Percentiles rank a stretch among this genome's conserved stretches.
Conservation (phyloP, 2,888 invertebrate genomes). For the Xestia xanthographa region DNA sequence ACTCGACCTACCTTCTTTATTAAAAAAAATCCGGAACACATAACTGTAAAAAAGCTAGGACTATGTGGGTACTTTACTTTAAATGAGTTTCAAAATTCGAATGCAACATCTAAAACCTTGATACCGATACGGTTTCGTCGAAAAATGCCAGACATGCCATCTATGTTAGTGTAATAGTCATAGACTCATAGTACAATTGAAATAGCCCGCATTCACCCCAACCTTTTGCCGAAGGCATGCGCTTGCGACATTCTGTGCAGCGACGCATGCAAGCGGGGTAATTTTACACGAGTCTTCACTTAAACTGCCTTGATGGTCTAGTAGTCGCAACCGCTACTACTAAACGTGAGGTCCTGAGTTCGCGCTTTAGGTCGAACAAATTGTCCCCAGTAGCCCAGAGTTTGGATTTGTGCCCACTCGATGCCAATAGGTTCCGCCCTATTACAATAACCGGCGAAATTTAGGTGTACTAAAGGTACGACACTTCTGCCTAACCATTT, state of each 20-base stretch:
- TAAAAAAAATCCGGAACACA: conserved; percentile 22
- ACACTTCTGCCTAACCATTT: background rate
- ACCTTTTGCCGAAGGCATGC: conserved; percentile 76
- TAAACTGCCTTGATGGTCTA: conserved; percentile 44
- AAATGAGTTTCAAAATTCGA: conserved; percentile 23
- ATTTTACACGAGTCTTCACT: conserved; percentile 78
- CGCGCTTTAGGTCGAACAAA: background rate
- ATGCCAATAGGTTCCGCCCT: background rate
- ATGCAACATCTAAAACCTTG: conserved; percentile 41
- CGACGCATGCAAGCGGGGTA: conserved; percentile 69
- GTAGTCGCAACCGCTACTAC: background rate
- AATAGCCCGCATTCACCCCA: conserved; percentile 68
- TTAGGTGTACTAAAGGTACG: background rate
- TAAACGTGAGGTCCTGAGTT: background rate
- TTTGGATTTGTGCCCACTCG: background rate
- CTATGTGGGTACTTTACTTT: conserved; percentile 51
- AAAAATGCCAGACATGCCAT: conserved; percentile 55
- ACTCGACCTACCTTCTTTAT: background rate
- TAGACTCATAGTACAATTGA: conserved; percentile 55
- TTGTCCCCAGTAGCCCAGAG: background rate
- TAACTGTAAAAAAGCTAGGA: conserved; percentile 21
- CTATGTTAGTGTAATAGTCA: conserved; percentile 46
- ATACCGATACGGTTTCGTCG: conserved; percentile 27
- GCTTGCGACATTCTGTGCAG: conserved; percentile 73
- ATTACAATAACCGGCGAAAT: background rate